Evolutionary conservation across 2,113 vertebrate genomes (phyloP).

Genomic region (Antechinus flavipes): DNA sequence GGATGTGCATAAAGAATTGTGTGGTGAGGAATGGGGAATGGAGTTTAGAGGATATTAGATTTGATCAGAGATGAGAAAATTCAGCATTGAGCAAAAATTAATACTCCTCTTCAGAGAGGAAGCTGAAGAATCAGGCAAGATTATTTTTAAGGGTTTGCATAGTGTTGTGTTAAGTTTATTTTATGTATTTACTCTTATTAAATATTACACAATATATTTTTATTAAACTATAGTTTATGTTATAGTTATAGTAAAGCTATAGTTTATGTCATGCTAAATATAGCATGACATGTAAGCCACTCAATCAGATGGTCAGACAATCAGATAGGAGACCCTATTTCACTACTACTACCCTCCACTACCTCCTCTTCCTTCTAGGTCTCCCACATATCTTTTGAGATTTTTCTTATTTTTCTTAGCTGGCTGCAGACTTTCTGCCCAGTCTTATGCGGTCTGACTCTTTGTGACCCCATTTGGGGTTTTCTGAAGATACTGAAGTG

Average conservation of each 20-base stretch:
- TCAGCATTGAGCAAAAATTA: not conserved
- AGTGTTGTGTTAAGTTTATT: too few species aligned
- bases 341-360: not conserved
- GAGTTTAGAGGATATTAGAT: not conserved
- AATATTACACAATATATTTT: too few species aligned
- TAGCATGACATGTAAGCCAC: not conserved
- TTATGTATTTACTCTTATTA: too few species aligned
- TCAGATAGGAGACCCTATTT: not conserved
- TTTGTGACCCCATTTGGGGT: not conserved
- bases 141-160: too few species aligned
- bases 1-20: not conserved
- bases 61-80: not conserved
- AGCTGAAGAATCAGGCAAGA: not conserved
- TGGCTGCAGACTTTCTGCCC: not conserved
- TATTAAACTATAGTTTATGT: too few species aligned
- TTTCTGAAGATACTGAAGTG: not conserved
- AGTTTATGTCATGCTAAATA: too few species aligned
- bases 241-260: too few species aligned
- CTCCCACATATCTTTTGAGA: not conserved
- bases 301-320: not conserved
- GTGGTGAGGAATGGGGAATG: not conserved
- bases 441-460: not conserved
- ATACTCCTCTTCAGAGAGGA: not conserved
- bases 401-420: not conserved
- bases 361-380: not conserved